Evolutionary conservation across 2,797 vertebrate species (phyloP), one percentile per base, ranked within the genome.

Genomic region (Allobates femoralis): DNA sequence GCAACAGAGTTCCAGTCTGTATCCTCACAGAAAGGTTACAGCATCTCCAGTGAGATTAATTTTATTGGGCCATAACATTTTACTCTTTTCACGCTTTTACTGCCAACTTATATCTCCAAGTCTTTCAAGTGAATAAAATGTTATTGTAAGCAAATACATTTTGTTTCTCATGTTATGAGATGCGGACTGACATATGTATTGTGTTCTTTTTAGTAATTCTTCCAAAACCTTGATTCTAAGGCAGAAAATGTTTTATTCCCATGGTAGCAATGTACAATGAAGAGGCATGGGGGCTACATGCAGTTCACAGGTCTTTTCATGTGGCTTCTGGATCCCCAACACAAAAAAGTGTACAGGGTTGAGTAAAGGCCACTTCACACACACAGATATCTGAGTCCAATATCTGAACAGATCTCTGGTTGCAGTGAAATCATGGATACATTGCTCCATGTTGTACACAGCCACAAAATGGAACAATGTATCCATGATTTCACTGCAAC

Each of bases 11-110:
- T 41, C 32, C 83, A 66, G 28, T 53, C 73, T 77, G 56, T 77
- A 84, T 84, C 83, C 83, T 84, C 41, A 84, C 37, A 21, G 41
- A 84, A 84, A 84, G 73, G 83, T 84, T 64, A 84, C 73, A 21
- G 46, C 73, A 51, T 84, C 58, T 66, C 71, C 73, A 64, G 37
- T 51, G 58, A 84, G 26, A 75, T 28, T 74, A 26, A 76, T 64
- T 60, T 77, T 26, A 75, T 84, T 58, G 55, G 46, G 12, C 67
- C 67, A 41, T 73, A 56, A 73, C 53, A 26, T 82, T 82, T 71
- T 32, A 73, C 15, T 58, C 30, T 60, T 78, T 78, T 73, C 32
- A 82, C 51, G 21, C 50, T 34, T 56, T 41, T 7, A 5, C 66
- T 83, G 32, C 66, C 81, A 83, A 71, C 12, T 73, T 55, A 41